phyloP scores from a whole-genome alignment of 2,888 invertebrate species.

The Leucania comma region DNA sequence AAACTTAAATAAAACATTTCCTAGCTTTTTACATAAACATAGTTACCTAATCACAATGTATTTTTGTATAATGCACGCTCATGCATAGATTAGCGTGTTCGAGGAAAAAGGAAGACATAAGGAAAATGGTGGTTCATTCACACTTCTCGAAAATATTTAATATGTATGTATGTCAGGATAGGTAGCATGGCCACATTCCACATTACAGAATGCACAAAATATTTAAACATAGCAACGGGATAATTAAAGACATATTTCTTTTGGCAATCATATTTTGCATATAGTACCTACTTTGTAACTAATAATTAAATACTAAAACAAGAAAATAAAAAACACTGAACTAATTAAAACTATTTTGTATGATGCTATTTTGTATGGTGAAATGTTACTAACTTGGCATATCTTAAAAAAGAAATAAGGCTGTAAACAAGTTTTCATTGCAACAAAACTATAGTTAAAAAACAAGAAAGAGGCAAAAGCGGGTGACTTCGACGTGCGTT shows the following conservation, averaged over 20 bases:
- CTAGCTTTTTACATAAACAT: not conserved
- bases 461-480: slow-evolving; percentile 61
- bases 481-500: slow-evolving; percentile 64
- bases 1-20: not conserved
- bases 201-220: not conserved
- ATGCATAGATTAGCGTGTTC: slow-evolving; percentile 18
- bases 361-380: not conserved
- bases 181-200: slow-evolving; percentile 1
- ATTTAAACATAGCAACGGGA: not conserved
- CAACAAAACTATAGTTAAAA: slow-evolving; percentile 16
- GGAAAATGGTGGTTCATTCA: slow-evolving; percentile 47
- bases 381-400: not conserved
- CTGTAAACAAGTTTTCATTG: not conserved
- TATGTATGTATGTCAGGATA: slow-evolving; percentile 27
- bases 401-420: not conserved
- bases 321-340: too few species aligned
- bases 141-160: slow-evolving; percentile 30
- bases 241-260: not conserved
- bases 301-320: too few species aligned
- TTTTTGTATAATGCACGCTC: not conserved
- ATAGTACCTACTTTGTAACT: too few species aligned
- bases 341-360: not conserved
- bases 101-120: slow-evolving; percentile 41
- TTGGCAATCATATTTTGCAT: not conserved
- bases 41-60: not conserved